Base-by-base conservation (phyloP, 2,888 invertebrate genomes). In the Graphium colonna region DNA sequence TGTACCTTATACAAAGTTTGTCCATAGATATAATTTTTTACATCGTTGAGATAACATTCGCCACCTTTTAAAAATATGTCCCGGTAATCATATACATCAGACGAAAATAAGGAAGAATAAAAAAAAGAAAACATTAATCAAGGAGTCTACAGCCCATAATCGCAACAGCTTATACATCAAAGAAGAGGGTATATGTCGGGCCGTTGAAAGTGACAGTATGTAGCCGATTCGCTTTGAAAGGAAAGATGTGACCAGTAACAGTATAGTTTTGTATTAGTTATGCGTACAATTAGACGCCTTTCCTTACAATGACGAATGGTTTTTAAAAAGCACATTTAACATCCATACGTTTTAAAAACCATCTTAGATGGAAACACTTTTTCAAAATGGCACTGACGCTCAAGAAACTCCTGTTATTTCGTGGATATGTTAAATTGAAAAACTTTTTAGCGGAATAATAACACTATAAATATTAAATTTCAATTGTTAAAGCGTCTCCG, bases 401-500 rank as follows among this genome's bases (percentile, higher is more conserved):
- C n/a, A n/a, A n/a, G n/a, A n/a, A n/a, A n/a, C n/a, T n/a, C n/a
- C n/a, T n/a, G n/a, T n/a, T n/a, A n/a, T n/a, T n/a, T n/a, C n/a
- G n/a, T n/a, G n/a, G n/a, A n/a, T n/a, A n/a, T n/a, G n/a, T n/a
- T n/a, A n/a, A n/a, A n/a, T n/a, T n/a, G n/a, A n/a, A n/a, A n/a
- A n/a, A n/a, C n/a, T n/a, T n/a, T n/a, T n/a, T n/a, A n/a, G n/a
- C n/a, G n/a, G n/a, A n/a, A n/a, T n/a, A n/a, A n/a, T n/a, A n/a
- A n/a, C n/a, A n/a, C n/a, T n/a, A n/a, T n/a, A n/a, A n/a, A n/a
- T n/a, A n/a, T n/a, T n/a, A 4, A 41, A 1, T 42, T 49, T n/a
- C 7, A 18, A 12, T 51, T 53, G 15, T 45, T 28, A 50, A 47
- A 58, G 48, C 49, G 45, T 54, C 52, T 47, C 60, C 59, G 51